These are phyloP conservation scores for Zaprionus camerounensis DNA, from an alignment of 1,140 invertebrate genomes.

Conservation along the genomic window DNA sequence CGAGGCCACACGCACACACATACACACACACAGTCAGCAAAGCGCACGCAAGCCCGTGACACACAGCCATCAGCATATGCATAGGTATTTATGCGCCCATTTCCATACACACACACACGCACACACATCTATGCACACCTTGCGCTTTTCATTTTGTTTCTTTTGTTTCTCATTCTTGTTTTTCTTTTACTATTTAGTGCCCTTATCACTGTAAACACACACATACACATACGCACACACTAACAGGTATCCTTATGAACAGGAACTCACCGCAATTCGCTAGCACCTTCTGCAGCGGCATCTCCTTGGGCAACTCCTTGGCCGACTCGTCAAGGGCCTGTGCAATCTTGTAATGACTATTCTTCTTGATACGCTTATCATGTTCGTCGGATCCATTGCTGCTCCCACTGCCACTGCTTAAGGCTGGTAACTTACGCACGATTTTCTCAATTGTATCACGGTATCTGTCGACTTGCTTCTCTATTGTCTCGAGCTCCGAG, in stretches of 20 bases:
- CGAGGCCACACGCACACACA: conserved; percentile 70
- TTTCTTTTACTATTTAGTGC: conserved; percentile 1
- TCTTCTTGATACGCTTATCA: conserved; percentile 89
- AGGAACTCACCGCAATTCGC: conserved; percentile 86
- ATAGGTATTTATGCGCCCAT: conserved; percentile 41
- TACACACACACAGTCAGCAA: conserved; percentile 19
- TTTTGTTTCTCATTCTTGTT: conserved; percentile 23
- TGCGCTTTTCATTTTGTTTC: conserved; percentile 52
- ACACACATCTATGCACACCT: conserved; percentile 55
- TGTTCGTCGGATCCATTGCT: conserved; percentile 86
- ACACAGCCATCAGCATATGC: conserved; percentile 62
- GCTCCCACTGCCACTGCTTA: conserved; percentile 59
- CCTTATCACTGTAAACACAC: conserved; percentile 43
- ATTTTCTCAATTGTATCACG: conserved; percentile 89
- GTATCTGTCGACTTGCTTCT: conserved; percentile 94
- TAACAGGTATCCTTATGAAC: not conserved
- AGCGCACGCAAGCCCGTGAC: conserved; percentile 72
- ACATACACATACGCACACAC: conserved; percentile 17
- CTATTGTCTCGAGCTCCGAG: conserved; percentile 93
- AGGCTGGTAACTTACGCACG: conserved; percentile 87
- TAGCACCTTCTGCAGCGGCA: conserved; percentile 86
- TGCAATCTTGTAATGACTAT: conserved; percentile 86
- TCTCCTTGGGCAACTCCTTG: conserved; percentile 86
- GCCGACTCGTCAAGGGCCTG: conserved; percentile 86
- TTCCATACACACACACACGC: conserved; percentile 13